Evolutionary conservation across 2,113 vertebrate species (phyloP).

Genomic region (Arizona elegans): DNA sequence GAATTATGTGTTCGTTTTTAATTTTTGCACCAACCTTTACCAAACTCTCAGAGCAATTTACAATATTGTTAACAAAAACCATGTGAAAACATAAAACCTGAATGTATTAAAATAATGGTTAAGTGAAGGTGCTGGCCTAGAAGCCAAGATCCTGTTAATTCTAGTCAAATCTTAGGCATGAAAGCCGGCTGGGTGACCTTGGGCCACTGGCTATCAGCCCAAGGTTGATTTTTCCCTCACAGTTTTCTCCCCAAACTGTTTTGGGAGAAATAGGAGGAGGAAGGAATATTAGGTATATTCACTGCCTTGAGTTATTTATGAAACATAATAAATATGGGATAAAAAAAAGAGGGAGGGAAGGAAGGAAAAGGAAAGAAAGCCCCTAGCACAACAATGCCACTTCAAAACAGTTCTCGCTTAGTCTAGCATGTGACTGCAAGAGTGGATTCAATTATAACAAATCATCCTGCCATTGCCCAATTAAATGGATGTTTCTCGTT

Average conservation of each 20-base stretch:
- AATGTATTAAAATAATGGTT: neutral
- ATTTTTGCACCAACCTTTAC: neutral
- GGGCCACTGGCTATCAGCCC: neutral
- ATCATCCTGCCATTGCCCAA: neutral
- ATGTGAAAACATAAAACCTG: neutral
- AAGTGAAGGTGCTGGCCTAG: neutral
- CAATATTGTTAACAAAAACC: neutral
- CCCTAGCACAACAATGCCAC: neutral
- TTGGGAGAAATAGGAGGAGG: neutral
- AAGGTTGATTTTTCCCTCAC: neutral
- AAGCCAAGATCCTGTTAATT: neutral
- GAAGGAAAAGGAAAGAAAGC: neutral
- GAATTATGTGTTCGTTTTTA: neutral
- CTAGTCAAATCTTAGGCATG: neutral
- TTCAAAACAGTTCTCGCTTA: neutral
- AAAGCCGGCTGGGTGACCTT: neutral
- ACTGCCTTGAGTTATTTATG: neutral
- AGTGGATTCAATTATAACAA: neutral
- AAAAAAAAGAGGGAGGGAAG: neutral
- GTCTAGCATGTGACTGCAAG: neutral
- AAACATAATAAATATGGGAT: neutral
- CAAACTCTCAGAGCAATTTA: neutral
- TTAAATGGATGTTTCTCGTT: neutral
- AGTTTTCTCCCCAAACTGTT: neutral
- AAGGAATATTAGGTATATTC: neutral